Percentiles rank a stretch among this genome's conserved stretches.
Conservation (phyloP, 2,113 vertebrate species). For the Bothrops jararaca region DNA sequence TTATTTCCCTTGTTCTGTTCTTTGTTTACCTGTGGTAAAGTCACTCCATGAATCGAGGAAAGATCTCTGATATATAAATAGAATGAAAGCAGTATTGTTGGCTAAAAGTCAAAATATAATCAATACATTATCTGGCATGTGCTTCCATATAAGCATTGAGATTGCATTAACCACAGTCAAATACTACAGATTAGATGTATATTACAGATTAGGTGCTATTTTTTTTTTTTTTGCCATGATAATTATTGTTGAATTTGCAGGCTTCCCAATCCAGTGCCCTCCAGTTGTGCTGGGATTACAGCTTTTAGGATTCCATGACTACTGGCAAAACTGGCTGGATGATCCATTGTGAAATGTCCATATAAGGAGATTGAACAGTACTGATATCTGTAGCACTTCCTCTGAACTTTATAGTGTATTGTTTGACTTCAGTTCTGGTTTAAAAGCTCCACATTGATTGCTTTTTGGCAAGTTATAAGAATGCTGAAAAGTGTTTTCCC, state of each 20-base stretch:
- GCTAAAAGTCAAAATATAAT: slow-evolving; percentile 24
- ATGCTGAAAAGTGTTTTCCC: not conserved
- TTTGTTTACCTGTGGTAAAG: slow-evolving; percentile 49
- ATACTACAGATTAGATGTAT: not conserved
- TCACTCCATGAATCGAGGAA: slow-evolving; percentile 32
- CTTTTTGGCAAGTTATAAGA: not conserved
- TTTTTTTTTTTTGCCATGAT: not conserved
- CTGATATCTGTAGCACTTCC: not conserved
- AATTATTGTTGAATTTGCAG: not conserved
- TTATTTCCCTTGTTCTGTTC: slow-evolving; percentile 40
- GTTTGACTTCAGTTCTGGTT: not conserved
- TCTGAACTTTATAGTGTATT: not conserved
- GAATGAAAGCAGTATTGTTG: slow-evolving; percentile 20
- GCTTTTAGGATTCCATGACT: not conserved
- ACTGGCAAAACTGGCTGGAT: not conserved
- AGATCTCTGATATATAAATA: slow-evolving; percentile 58
- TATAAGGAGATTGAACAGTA: not conserved
- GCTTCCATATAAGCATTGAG: not conserved
- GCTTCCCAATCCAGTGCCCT: not conserved
- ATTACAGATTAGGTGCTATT: not conserved
- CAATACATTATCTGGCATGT: not conserved
- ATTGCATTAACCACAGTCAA: not conserved
- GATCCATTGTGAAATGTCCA: not conserved
- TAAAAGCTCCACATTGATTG: not conserved
- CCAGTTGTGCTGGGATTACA: not conserved